A percentile compares a stretch with the other conserved stretches of the same genome.
phyloP scores from a whole-genome alignment of 1,140 invertebrate species.

The Tyrophagus putrescentiae region DNA sequence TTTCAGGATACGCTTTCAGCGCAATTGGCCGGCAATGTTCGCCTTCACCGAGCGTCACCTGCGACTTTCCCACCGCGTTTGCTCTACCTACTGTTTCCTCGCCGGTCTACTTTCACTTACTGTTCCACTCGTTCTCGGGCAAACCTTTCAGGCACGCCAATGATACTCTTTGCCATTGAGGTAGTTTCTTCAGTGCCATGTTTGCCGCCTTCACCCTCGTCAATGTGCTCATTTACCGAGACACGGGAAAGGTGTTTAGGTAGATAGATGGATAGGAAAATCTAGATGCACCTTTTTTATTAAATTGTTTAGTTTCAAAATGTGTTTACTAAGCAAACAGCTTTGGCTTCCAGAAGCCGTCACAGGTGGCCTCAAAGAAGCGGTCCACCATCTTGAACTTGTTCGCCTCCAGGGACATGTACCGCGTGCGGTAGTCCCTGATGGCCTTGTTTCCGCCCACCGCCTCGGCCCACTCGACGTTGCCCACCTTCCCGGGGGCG shows the following conservation, averaged over 20 bases:
- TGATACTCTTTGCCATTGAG: no score
- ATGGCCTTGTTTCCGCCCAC: not conserved
- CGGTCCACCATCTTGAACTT: slow-evolving; percentile 6
- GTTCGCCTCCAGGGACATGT: not conserved
- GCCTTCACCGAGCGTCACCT: slow-evolving; percentile 12
- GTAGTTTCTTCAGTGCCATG: no score
- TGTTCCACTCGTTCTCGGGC: slow-evolving; percentile 7
- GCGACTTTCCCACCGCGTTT: not conserved
- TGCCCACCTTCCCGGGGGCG: not conserved
- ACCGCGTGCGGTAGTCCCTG: not conserved
- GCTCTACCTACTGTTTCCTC: slow-evolving; percentile 1
- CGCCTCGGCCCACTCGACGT: not conserved
- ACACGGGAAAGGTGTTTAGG: no score
- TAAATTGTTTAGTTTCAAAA: no score
- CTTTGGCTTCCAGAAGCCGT: slow-evolving; percentile 4
- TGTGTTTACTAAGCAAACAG: no score
- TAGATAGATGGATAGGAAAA: no score
- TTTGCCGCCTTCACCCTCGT: no score
- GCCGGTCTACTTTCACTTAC: not conserved
- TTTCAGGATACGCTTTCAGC: slow-evolving; percentile 14
- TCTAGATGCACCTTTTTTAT: no score
- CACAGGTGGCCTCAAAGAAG: not conserved
- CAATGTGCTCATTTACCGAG: no score
- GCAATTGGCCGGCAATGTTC: slow-evolving; percentile 16
- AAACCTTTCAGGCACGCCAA: not conserved